Conservation (phyloP, 2,888 invertebrate genomes). For the Drosophila anomalipes region DNA sequence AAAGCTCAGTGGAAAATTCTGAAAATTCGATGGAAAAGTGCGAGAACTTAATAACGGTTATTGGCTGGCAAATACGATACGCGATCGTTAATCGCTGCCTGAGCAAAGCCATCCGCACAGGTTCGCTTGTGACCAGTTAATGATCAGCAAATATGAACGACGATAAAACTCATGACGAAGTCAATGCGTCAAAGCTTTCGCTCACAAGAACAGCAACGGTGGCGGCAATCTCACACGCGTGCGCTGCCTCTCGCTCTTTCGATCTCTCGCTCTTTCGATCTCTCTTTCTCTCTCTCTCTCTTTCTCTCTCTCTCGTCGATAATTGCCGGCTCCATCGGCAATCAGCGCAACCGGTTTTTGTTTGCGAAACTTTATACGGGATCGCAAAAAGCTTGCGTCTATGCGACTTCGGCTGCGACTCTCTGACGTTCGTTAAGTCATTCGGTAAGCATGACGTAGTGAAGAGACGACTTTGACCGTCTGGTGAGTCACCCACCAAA, state of each 20-base stretch:
- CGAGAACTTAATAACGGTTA: slow-evolving; percentile 55
- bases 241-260: neutral
- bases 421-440: slow-evolving; percentile 30
- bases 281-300: neutral
- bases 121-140: slow-evolving; percentile 55
- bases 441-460: slow-evolving; percentile 65
- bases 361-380: slow-evolving; percentile 24
- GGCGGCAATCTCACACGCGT: neutral
- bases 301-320: neutral
- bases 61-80: slow-evolving; percentile 15
- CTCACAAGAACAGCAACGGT: slow-evolving; percentile 5
- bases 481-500: slow-evolving; percentile 53
- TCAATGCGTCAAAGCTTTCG: slow-evolving; percentile 54
- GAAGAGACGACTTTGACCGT: slow-evolving; percentile 1
- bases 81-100: slow-evolving; percentile 16
- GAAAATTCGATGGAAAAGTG: neutral
- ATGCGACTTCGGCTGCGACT: neutral
- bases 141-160: slow-evolving; percentile 55
- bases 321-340: slow-evolving; percentile 13
- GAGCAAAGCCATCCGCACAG: slow-evolving; percentile 53
- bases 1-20: slow-evolving; percentile 29
- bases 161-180: slow-evolving; percentile 69
- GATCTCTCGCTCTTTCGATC: neutral
- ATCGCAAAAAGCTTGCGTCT: slow-evolving; percentile 37
- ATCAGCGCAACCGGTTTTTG: slow-evolving; percentile 29